Conservation (phyloP, 2,888 invertebrate genomes). For the Gerosis bhagava region DNA sequence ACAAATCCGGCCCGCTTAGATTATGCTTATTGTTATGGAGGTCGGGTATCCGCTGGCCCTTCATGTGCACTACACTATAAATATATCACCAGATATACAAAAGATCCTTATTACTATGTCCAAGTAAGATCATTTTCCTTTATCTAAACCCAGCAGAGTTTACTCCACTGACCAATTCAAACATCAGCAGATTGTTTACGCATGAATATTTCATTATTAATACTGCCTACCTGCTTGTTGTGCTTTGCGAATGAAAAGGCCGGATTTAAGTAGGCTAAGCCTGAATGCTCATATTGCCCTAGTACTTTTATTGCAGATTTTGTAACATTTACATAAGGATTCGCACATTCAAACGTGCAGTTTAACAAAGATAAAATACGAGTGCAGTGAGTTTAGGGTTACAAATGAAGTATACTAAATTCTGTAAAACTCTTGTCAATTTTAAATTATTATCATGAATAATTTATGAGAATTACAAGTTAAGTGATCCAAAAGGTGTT, state of each 20-base stretch:
- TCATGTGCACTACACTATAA: conserved; percentile 40
- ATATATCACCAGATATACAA: conserved; percentile 24
- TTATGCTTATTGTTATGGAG: conserved; percentile 62
- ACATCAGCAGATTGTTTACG: conserved; percentile 52
- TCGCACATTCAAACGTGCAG: too few relatives aligned
- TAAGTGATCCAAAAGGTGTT: too few relatives aligned
- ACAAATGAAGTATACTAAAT: too few relatives aligned
- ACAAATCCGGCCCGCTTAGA: conserved; percentile 57
- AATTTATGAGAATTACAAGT: too few relatives aligned
- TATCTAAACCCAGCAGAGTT: too few relatives aligned
- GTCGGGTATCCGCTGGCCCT: conserved; percentile 43
- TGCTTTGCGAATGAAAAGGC: conserved; percentile 15
- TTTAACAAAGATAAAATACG: too few relatives aligned
- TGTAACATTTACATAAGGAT: too few relatives aligned
- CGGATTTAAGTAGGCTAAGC: conserved; percentile 2
- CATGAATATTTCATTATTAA: conserved; percentile 62
- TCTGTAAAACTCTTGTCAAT: too few relatives aligned
- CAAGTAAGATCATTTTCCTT: conserved; percentile 37
- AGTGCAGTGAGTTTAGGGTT: too few relatives aligned
- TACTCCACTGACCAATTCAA: conserved; percentile 34
- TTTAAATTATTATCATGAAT: too few relatives aligned
- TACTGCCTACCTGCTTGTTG: conserved; percentile 33
- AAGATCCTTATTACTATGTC: conserved; percentile 34
- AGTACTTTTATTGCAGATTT: conserved; percentile 7
- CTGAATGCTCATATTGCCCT: conserved; percentile 3